These are phyloP conservation scores for Carassius carassius DNA, from an alignment of 2,113 vertebrate species.

Conservation along the genomic window DNA sequence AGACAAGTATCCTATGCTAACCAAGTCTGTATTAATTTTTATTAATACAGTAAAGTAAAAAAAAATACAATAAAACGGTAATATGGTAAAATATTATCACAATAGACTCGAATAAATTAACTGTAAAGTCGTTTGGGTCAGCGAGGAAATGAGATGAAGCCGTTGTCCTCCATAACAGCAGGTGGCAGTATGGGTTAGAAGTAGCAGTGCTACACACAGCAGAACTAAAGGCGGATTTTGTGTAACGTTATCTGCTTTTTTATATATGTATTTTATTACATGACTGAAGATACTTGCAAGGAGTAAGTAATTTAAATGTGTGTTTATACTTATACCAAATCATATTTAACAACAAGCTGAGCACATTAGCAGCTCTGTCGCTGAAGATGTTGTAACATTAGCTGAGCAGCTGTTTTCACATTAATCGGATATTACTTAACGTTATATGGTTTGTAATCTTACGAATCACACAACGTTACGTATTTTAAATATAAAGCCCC, in stretches of 20 bases:
- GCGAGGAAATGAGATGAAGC: not conserved
- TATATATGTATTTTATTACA: conserved; percentile 21
- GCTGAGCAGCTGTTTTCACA: not conserved
- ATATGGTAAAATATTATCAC: not conserved
- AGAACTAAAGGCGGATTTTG: not conserved
- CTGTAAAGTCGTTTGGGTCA: not conserved
- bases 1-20: not conserved
- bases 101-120: not conserved
- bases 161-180: not conserved
- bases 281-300: not conserved
- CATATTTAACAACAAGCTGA: too few species aligned
- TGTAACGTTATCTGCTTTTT: not conserved
- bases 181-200: not conserved
- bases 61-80: not conserved
- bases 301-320: conserved; percentile 26
- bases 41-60: too few species aligned
- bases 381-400: not conserved
- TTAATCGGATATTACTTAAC: not conserved
- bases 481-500: too few species aligned
- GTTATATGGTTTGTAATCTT: not conserved
- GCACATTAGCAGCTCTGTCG: too few species aligned
- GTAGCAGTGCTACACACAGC: too few species aligned
- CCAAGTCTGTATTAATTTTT: not conserved
- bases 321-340: not conserved
- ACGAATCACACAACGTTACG: too few species aligned